Evolutionary conservation across 2,113 vertebrate genomes (phyloP).

Genomic region (Dromiciops gliroides): DNA sequence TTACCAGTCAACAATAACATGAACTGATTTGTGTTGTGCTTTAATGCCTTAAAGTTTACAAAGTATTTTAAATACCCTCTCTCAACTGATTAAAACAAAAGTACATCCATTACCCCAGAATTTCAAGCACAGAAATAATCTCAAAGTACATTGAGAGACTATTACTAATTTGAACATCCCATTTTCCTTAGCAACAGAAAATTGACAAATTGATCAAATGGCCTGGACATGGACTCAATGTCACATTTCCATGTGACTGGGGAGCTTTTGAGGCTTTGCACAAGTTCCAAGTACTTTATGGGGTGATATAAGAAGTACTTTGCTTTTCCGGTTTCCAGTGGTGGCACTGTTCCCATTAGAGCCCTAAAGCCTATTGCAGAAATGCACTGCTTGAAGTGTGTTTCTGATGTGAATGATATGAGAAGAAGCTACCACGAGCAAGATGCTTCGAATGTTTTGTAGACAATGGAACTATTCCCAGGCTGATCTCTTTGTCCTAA

Average conservation of each 20-base stretch:
- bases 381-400: background rate
- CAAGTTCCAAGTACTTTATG: background rate
- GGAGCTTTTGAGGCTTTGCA: background rate
- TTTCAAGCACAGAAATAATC: background rate
- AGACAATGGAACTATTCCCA: background rate
- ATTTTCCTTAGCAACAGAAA: slow-evolving; percentile 6
- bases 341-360: background rate
- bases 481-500: background rate
- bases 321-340: background rate
- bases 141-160: background rate
- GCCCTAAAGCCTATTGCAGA: background rate
- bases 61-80: background rate
- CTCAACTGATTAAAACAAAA: slow-evolving; percentile 1
- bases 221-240: background rate
- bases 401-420: background rate
- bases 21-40: background rate
- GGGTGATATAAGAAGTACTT: background rate
- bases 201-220: background rate
- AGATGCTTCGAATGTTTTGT: background rate
- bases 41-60: background rate
- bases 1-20: background rate
- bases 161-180: background rate
- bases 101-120: background rate
- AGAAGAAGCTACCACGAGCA: background rate
- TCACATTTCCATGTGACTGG: background rate